Conservation (phyloP, 2,888 invertebrate species). For the Antheraea assamensis region DNA sequence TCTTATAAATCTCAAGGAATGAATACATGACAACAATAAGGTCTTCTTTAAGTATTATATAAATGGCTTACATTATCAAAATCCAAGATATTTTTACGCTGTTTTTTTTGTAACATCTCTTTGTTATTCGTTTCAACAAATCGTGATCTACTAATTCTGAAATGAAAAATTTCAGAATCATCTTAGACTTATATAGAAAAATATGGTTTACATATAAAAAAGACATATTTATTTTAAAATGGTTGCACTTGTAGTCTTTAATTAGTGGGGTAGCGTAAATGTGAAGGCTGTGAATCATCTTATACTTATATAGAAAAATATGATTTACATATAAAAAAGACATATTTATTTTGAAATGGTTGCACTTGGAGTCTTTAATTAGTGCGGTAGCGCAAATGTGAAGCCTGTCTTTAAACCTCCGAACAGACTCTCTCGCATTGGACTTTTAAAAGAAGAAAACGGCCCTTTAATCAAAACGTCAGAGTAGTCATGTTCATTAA, state of each 20-base stretch:
- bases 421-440: not conserved
- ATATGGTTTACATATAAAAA: not conserved
- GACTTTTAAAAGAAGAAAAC: not conserved
- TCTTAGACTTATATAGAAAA: too few relatives aligned
- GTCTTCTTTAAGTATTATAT: too few relatives aligned
- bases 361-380: not conserved
- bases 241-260: not conserved
- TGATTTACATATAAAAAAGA: not conserved
- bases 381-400: not conserved
- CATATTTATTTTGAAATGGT: not conserved
- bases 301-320: too few relatives aligned
- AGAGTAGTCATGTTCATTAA: conserved; percentile 4
- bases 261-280: not conserved
- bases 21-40: not conserved
- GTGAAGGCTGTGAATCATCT: not conserved
- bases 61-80: too few relatives aligned
- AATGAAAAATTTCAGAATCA: too few relatives aligned
- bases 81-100: too few relatives aligned
- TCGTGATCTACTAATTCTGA: too few relatives aligned
- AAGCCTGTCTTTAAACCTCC: not conserved
- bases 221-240: not conserved
- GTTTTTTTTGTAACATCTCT: too few relatives aligned
- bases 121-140: too few relatives aligned
- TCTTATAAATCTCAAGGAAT: not conserved
- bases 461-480: not conserved